phyloP scores from a whole-genome alignment of 2,113 vertebrate genomes.

The Isichthys henryi region DNA sequence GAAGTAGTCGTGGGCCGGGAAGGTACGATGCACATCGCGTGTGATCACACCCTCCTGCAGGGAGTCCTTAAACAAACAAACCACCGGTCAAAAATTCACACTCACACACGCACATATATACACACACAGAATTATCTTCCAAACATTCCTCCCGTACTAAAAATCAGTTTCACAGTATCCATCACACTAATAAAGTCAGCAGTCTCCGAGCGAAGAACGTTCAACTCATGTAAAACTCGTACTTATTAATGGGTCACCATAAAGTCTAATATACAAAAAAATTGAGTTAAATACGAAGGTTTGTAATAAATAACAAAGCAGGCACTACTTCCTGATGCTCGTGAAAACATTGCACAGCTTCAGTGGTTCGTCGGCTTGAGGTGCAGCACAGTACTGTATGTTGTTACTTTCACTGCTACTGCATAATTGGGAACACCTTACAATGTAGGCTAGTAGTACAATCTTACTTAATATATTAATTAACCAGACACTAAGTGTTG shows the following conservation, averaged over 20 bases:
- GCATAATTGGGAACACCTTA: not conserved
- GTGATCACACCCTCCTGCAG: conserved; percentile 88
- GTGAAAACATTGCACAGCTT: not conserved
- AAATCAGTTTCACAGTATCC: not conserved
- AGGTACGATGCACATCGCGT: conserved; percentile 92
- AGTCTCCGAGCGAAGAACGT: not conserved
- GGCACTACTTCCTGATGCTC: not conserved
- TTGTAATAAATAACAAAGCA: not conserved
- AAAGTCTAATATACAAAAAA: not conserved
- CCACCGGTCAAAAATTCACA: not conserved
- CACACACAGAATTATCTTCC: not conserved
- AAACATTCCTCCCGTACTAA: not conserved
- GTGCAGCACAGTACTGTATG: not conserved
- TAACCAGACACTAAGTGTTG: not conserved
- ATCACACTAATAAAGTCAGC: not conserved
- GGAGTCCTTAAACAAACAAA: conserved; percentile 69
- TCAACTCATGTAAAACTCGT: not conserved
- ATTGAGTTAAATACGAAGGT: not conserved
- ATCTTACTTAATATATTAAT: not conserved
- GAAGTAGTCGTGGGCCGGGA: conserved; percentile 95
- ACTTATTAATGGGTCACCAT: not conserved
- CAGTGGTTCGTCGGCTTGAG: not conserved
- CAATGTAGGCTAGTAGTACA: not conserved
- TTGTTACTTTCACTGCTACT: not conserved
- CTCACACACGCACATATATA: not conserved